A percentile compares a stretch with the other conserved stretches of the same genome.
Evolutionary conservation across 2,888 invertebrate species (phyloP).

Genomic region (Danaus chrysippus): DNA sequence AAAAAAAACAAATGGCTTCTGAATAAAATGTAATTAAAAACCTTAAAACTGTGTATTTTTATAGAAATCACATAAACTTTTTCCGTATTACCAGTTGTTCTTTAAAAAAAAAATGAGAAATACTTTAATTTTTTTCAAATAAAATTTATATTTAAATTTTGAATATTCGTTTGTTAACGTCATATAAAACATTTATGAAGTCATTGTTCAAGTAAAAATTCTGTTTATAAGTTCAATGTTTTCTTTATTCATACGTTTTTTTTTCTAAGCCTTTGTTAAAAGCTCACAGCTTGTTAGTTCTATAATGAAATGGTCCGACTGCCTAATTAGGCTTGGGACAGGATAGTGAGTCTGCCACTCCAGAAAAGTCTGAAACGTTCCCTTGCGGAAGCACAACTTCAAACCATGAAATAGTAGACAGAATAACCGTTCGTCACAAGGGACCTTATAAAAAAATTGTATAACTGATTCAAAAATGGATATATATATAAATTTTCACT

Average conservation of each 20-base stretch:
- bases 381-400: conserved; percentile 53
- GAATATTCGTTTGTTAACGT: too few relatives aligned
- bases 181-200: too few relatives aligned
- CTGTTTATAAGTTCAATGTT: background rate
- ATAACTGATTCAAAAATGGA: conserved; percentile 11
- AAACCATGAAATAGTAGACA: conserved; percentile 48
- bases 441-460: conserved; percentile 33
- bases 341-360: conserved; percentile 48
- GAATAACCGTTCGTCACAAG: conserved; percentile 46
- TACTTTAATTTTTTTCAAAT: too few relatives aligned
- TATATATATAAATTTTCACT: too few relatives aligned
- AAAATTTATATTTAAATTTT: too few relatives aligned
- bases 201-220: too few relatives aligned
- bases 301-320: conserved; percentile 52
- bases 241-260: conserved; percentile 25
- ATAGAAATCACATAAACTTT: too few relatives aligned
- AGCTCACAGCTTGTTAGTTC: conserved; percentile 53
- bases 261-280: conserved; percentile 18
- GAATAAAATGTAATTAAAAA: too few relatives aligned
- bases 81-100: too few relatives aligned
- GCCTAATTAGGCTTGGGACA: conserved; percentile 49
- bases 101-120: too few relatives aligned
- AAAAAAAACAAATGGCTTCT: too few relatives aligned
- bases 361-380: conserved; percentile 60
- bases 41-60: too few relatives aligned